Conservation (phyloP, 2,888 invertebrate species). For the Lithophane socia region DNA sequence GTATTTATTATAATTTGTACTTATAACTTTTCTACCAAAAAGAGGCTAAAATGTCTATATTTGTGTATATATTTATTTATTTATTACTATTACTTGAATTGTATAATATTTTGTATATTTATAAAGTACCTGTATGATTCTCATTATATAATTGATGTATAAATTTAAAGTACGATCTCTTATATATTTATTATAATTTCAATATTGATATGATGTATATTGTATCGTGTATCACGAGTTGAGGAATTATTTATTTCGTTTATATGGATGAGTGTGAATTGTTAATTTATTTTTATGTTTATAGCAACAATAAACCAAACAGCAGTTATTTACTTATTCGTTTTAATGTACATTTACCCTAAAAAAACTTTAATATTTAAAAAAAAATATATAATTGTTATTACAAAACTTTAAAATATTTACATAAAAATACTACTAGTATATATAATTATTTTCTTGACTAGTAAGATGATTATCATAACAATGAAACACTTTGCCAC, state of each 20-base stretch:
- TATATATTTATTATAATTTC: slow-evolving; percentile 61
- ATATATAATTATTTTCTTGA: no score
- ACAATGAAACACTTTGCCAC: no score
- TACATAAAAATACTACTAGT: background rate
- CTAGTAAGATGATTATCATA: no score
- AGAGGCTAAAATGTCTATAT: slow-evolving; percentile 24
- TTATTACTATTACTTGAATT: slow-evolving; percentile 31
- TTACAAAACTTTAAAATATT: background rate
- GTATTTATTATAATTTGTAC: slow-evolving; percentile 24
- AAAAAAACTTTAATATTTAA: no score
- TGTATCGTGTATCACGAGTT: slow-evolving; percentile 78
- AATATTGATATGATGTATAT: slow-evolving; percentile 52
- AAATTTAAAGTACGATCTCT: slow-evolving; percentile 63
- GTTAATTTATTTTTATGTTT: slow-evolving; percentile 67
- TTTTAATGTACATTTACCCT: slow-evolving; percentile 29
- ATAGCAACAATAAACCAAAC: slow-evolving; percentile 66
- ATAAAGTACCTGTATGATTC: slow-evolving; percentile 49
- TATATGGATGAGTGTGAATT: slow-evolving; percentile 69
- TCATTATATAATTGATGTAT: slow-evolving; percentile 49
- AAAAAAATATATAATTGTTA: background rate
- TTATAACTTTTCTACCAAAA: slow-evolving; percentile 38
- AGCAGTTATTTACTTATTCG: slow-evolving; percentile 34
- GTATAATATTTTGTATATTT: slow-evolving; percentile 14
- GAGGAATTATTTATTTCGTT: slow-evolving; percentile 65
- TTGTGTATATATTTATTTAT: slow-evolving; percentile 20